Evolutionary conservation across 2,888 invertebrate genomes (phyloP).

Genomic region (Brachyptera putata): DNA sequence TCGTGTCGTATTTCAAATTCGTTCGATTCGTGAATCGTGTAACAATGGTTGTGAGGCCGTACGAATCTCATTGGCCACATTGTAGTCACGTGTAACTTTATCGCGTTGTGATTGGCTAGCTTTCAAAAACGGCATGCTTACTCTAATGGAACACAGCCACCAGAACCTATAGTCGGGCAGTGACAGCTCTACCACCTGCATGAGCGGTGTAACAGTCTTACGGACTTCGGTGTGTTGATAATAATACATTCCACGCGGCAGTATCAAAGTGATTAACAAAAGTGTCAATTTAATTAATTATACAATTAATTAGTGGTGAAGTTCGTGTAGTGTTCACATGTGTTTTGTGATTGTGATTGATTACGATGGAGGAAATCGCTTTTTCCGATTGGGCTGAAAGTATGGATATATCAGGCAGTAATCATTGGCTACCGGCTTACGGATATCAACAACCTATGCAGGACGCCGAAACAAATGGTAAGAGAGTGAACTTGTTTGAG

Average conservation of each 20-base stretch:
- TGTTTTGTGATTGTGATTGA: conserved; percentile 5
- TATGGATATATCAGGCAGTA: conserved; percentile 38
- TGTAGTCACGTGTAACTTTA: neutral
- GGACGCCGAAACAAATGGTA: neutral
- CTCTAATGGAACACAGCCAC: neutral
- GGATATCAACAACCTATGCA: conserved; percentile 62
- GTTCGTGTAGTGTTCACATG: neutral
- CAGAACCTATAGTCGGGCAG: neutral
- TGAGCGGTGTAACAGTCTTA: neutral
- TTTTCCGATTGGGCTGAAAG: conserved; percentile 58
- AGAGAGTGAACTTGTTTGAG: no score
- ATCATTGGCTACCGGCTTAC: conserved; percentile 76
- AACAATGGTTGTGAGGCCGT: no score
- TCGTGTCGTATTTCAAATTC: no score
- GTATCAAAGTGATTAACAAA: neutral
- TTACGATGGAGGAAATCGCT: conserved; percentile 57
- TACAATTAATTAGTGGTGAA: neutral
- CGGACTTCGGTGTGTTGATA: neutral
- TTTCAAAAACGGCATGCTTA: neutral
- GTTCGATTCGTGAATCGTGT: no score
- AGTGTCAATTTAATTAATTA: neutral
- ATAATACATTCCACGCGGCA: no score
- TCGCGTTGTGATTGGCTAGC: neutral
- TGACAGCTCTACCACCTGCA: neutral
- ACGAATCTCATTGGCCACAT: neutral